These are phyloP conservation scores for Hemicrepidius hirtus DNA, from an alignment of 2,888 invertebrate species.

Conservation along the genomic window DNA sequence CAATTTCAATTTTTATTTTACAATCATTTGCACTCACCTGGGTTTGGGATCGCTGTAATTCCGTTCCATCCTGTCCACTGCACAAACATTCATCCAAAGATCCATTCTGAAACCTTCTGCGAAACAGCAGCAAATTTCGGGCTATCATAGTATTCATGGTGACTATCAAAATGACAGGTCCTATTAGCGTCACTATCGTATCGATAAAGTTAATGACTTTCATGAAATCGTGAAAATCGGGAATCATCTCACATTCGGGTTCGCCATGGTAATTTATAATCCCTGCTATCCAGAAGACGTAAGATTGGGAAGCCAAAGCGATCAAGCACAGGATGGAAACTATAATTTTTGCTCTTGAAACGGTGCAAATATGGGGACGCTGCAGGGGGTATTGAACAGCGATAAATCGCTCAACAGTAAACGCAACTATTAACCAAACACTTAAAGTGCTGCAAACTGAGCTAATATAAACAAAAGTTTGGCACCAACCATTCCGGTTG, in stretches of 20 bases:
- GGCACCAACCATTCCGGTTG: constrained; percentile 76
- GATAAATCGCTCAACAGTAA: constrained; percentile 81
- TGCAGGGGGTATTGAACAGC: constrained; percentile 79
- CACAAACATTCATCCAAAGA: constrained; percentile 64
- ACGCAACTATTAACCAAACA: constrained; percentile 82
- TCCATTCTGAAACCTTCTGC: constrained; percentile 69
- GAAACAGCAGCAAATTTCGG: constrained; percentile 73
- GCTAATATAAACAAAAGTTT: constrained; percentile 66
- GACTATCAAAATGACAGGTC: constrained; percentile 77
- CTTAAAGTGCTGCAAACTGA: constrained; percentile 77
- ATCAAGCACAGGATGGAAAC: constrained; percentile 71
- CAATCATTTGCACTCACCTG: constrained; percentile 65
- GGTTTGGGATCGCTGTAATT: constrained; percentile 70
- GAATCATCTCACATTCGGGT: constrained; percentile 73
- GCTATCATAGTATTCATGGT: constrained; percentile 80
- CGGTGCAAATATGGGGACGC: constrained; percentile 77
- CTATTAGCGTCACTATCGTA: constrained; percentile 77
- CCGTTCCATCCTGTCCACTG: constrained; percentile 67
- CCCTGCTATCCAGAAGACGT: constrained; percentile 68
- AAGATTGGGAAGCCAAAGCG: constrained; percentile 69
- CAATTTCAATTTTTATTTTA: too few relatives aligned
- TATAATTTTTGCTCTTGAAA: constrained; percentile 75
- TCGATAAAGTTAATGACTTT: constrained; percentile 77
- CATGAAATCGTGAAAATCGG: constrained; percentile 74
- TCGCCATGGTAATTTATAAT: constrained; percentile 55